phyloP scores from a whole-genome alignment of 2,888 invertebrate genomes.

The Marasmarcha lunaedactyla region DNA sequence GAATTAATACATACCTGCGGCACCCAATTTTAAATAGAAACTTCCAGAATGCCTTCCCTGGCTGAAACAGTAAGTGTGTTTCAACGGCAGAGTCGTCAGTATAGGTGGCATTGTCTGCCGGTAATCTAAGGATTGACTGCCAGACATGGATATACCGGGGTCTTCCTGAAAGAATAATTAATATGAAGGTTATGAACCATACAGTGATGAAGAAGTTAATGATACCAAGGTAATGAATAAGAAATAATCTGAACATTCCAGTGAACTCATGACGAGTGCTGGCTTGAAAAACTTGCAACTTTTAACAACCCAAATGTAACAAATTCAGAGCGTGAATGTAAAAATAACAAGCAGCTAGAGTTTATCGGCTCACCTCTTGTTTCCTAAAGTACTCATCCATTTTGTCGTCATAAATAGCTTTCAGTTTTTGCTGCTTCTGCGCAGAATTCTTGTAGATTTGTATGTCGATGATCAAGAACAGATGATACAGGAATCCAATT shows the following conservation, averaged over 20 bases:
- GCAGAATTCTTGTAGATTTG: slow-evolving; percentile 64
- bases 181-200: too few relatives aligned
- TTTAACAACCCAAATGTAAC: too few relatives aligned
- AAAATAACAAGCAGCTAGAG: too few relatives aligned
- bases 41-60: slow-evolving; percentile 79
- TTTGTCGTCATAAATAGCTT: slow-evolving; percentile 39
- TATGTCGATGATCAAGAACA: slow-evolving; percentile 74
- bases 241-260: too few relatives aligned
- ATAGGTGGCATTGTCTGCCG: slow-evolving; percentile 30
- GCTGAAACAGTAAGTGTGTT: slow-evolving; percentile 74
- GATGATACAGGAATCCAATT: slow-evolving; percentile 72
- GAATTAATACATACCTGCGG: slow-evolving; percentile 75
- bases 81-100: slow-evolving; percentile 48
- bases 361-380: slow-evolving; percentile 55
- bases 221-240: too few relatives aligned
- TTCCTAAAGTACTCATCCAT: slow-evolving; percentile 49
- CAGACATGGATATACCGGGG: slow-evolving; percentile 14
- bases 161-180: slow-evolving; percentile 18
- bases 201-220: too few relatives aligned
- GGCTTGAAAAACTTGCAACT: too few relatives aligned
- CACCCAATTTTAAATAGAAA: slow-evolving; percentile 80
- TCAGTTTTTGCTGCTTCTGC: slow-evolving; percentile 49
- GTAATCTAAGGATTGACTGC: slow-evolving; percentile 34
- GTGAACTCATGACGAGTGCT: too few relatives aligned
- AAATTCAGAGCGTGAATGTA: too few relatives aligned